Evolutionary conservation across 2,797 vertebrate genomes (phyloP).

Genomic region (Ibycter americanus): DNA sequence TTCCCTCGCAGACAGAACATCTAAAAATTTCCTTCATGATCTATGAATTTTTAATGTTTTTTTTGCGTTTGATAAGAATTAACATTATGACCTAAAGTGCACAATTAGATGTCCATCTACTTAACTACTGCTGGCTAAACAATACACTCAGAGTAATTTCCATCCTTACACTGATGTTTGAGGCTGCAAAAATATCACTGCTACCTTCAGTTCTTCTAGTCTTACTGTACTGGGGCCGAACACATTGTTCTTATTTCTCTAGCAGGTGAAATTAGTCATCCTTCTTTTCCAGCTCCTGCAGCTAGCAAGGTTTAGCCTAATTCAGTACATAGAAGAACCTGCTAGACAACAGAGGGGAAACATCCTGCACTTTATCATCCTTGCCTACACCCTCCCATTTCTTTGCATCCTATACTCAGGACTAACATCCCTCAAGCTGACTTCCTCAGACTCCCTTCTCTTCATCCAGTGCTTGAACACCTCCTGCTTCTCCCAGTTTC

Average conservation of each 20-base stretch:
- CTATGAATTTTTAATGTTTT: not conserved
- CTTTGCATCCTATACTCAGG: not conserved
- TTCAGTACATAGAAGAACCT: not conserved
- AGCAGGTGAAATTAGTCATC: not conserved
- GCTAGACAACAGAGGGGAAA: not conserved
- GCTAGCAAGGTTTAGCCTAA: not conserved
- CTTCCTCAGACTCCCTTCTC: not conserved
- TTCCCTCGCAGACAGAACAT: not conserved
- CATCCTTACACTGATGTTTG: not conserved
- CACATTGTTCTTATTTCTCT: not conserved
- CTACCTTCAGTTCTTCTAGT: not conserved
- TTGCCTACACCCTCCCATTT: not conserved
- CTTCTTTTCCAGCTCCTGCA: not conserved
- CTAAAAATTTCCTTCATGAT: not conserved
- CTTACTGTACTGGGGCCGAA: not conserved
- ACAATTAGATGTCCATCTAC: not conserved
- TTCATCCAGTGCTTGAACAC: not conserved
- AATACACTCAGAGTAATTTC: not conserved
- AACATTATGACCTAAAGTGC: not conserved
- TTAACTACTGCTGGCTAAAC: not conserved
- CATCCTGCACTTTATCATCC: not conserved
- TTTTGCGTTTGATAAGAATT: not conserved
- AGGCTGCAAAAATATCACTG: not conserved
- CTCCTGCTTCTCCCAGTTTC: not conserved
- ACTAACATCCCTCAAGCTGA: not conserved